Evolutionary conservation across 2,113 vertebrate species (phyloP).

Genomic region (Corynorhinus townsendii): DNA sequence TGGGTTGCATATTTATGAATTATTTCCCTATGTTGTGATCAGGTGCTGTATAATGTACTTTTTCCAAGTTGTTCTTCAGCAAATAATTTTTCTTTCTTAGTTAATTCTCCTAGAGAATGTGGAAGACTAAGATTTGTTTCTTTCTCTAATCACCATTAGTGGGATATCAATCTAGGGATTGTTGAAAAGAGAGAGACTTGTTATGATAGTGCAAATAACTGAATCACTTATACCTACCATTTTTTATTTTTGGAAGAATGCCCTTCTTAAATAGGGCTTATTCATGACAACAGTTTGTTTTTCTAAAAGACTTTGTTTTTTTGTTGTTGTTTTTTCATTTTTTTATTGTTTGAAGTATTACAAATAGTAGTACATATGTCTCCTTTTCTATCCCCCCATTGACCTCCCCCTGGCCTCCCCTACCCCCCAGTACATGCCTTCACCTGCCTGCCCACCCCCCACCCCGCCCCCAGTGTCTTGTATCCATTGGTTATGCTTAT

Average conservation of each 20-base stretch:
- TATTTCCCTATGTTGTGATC: not conserved
- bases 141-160: not conserved
- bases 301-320: not conserved
- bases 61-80: not conserved
- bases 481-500: too few relatives aligned
- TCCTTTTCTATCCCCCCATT: too few relatives aligned
- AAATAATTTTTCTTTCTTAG: not conserved
- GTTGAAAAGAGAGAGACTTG: not conserved
- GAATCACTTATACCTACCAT: not conserved
- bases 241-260: not conserved
- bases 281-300: not conserved
- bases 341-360: too few relatives aligned
- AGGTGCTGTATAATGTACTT: not conserved
- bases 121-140: not conserved
- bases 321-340: too few relatives aligned
- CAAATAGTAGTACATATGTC: too few relatives aligned
- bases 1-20: conserved; percentile 2
- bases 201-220: not conserved
- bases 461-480: too few relatives aligned
- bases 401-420: too few relatives aligned
- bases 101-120: not conserved
- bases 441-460: too few relatives aligned
- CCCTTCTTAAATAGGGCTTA: not conserved
- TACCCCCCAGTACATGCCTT: too few relatives aligned
- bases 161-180: not conserved